Conservation (phyloP, 2,797 vertebrate genomes). For the Tangara arthus region DNA sequence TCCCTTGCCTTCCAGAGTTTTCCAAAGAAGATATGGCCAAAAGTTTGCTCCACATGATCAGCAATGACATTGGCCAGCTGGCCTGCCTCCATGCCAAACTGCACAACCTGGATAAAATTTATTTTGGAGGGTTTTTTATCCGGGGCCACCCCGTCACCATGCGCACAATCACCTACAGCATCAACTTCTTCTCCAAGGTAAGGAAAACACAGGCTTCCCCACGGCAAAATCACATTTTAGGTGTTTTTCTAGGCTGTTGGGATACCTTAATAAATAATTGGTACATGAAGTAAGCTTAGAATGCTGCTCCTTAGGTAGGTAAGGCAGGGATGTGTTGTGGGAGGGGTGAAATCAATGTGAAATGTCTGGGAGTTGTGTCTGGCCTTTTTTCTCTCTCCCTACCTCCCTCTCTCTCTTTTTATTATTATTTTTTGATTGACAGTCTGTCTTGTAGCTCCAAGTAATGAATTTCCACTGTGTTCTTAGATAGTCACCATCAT, state of each 20-base stretch:
- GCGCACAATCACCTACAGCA: conserved; percentile 98
- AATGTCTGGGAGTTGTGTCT: conserved; percentile 24
- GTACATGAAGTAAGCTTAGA: background rate
- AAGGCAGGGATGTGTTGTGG: conserved; percentile 16
- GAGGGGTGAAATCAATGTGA: conserved; percentile 28
- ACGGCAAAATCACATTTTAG: background rate
- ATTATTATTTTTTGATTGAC: conserved; percentile 10
- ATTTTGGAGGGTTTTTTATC: conserved; percentile 98
- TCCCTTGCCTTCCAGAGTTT: conserved; percentile 79
- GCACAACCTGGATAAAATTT: conserved; percentile 88
- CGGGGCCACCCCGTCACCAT: conserved; percentile 96
- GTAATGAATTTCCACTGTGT: conserved; percentile 6
- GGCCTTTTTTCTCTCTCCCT: background rate
- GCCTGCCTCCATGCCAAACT: conserved; percentile 93
- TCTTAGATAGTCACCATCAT: conserved; percentile 14
- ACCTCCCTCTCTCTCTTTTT: background rate
- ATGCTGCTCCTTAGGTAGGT: background rate
- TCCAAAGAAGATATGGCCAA: conserved; percentile 98
- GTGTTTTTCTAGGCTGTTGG: background rate
- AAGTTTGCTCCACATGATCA: conserved; percentile 98
- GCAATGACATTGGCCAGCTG: conserved; percentile 97
- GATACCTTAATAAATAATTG: background rate
- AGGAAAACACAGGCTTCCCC: background rate
- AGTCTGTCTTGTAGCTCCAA: conserved; percentile 23
- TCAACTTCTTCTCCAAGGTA: conserved; percentile 99